Conservation (phyloP, 2,797 vertebrate genomes). For the Odontamblyopus rebecca region DNA sequence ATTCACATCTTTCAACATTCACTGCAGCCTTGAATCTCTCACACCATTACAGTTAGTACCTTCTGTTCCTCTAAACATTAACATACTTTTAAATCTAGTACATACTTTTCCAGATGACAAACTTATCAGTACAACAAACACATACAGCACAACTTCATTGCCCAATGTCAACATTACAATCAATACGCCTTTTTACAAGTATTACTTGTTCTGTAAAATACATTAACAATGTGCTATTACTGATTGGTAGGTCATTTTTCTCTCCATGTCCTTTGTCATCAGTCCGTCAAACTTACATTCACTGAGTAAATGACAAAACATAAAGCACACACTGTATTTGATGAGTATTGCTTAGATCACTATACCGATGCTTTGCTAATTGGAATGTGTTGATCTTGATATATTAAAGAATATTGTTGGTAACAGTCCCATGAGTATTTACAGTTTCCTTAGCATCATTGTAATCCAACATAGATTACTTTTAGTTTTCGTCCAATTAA, state of each 20-base stretch:
- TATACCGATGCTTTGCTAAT: slow-evolving; percentile 38
- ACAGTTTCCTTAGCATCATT: background rate
- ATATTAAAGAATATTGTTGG: background rate
- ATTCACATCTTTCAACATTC: slow-evolving; percentile 46
- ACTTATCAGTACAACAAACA: slow-evolving; percentile 26
- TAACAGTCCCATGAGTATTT: background rate
- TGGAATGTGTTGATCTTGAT: background rate
- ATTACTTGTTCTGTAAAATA: slow-evolving; percentile 17
- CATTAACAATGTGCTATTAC: slow-evolving; percentile 12
- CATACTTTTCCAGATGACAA: slow-evolving; percentile 13
- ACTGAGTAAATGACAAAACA: slow-evolving; percentile 55
- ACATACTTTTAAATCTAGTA: slow-evolving; percentile 25
- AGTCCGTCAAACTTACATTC: slow-evolving; percentile 60
- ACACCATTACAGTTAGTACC: slow-evolving; percentile 16
- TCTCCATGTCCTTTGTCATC: slow-evolving; percentile 17
- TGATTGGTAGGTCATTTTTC: slow-evolving; percentile 26
- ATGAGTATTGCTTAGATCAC: slow-evolving; percentile 65
- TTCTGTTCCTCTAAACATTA: slow-evolving; percentile 30
- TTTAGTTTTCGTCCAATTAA: background rate
- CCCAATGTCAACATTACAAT: slow-evolving; percentile 32
- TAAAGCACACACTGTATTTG: slow-evolving; percentile 52
- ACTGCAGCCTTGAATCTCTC: slow-evolving; percentile 21
- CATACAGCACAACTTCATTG: slow-evolving; percentile 12
- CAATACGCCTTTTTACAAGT: slow-evolving; percentile 26
- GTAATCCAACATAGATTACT: background rate